phyloP scores from a whole-genome alignment of 2,797 vertebrate genomes.

The Pipistrellus nathusii region DNA sequence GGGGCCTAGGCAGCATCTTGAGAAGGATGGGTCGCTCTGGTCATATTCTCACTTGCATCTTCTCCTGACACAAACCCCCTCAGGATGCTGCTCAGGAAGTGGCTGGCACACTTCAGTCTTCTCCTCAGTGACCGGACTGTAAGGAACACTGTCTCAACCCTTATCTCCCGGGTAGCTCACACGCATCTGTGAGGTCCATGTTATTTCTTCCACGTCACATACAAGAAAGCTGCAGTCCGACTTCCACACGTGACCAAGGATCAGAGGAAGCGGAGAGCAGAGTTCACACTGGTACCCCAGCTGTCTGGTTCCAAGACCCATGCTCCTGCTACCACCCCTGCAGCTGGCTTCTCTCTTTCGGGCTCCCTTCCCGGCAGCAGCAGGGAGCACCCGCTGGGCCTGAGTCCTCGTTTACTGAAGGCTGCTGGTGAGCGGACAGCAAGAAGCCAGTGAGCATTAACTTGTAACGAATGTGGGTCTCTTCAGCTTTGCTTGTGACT shows the following conservation, averaged over 20 bases:
- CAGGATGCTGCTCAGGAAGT: neutral
- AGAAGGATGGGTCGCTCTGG: neutral
- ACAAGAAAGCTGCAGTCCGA: neutral
- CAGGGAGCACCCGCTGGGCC: neutral
- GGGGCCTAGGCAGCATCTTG: neutral
- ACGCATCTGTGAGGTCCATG: neutral
- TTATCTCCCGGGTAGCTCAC: neutral
- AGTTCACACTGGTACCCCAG: neutral
- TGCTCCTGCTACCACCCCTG: neutral
- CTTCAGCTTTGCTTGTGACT: slow-evolving; percentile 29
- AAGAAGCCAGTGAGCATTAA: slow-evolving; percentile 34
- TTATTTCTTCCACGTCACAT: neutral
- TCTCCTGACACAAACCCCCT: neutral
- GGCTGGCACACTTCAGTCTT: neutral
- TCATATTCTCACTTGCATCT: neutral
- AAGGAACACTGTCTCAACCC: neutral
- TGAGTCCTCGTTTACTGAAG: neutral
- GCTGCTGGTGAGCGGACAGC: neutral
- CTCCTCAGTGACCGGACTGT: neutral
- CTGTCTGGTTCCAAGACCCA: neutral
- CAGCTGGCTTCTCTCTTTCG: neutral
- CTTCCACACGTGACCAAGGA: neutral
- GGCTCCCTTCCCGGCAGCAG: neutral
- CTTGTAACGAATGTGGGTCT: slow-evolving; percentile 37
- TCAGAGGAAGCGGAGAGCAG: neutral